Conservation (phyloP, 2,888 invertebrate genomes). For the Cremastinae sp. region DNA sequence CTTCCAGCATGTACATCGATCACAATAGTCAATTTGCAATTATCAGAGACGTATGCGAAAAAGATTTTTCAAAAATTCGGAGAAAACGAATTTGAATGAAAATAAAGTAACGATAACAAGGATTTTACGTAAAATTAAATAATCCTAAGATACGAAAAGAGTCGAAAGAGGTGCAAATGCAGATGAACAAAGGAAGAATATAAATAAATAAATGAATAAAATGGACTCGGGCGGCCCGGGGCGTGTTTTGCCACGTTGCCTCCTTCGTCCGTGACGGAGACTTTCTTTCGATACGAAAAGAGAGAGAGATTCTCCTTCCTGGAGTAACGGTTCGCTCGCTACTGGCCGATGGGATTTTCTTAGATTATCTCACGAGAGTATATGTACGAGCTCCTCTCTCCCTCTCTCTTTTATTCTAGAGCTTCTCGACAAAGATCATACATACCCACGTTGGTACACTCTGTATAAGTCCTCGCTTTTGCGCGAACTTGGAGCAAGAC, state of each 20-base stretch:
- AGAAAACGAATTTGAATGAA: too few relatives aligned
- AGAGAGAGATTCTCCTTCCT: conserved; percentile 63
- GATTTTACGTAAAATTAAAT: too few relatives aligned
- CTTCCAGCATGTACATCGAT: conserved; percentile 5
- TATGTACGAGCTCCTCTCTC: too few relatives aligned
- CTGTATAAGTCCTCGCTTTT: background rate
- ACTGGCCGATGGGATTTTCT: conserved; percentile 45
- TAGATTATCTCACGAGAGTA: conserved; percentile 23
- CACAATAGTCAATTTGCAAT: conserved; percentile 42
- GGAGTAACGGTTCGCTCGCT: conserved; percentile 70
- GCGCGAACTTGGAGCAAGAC: background rate
- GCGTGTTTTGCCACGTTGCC: conserved; percentile 65
- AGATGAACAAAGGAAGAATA: too few relatives aligned
- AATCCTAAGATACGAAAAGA: too few relatives aligned
- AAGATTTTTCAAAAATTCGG: too few relatives aligned
- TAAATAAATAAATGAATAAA: background rate
- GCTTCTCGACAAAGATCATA: conserved; percentile 2
- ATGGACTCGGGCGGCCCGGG: conserved; percentile 56
- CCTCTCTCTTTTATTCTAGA: too few relatives aligned
- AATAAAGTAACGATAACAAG: too few relatives aligned
- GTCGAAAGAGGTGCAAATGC: conserved; percentile 49
- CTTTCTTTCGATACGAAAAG: background rate
- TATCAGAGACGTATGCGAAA: conserved; percentile 61
- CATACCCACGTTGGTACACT: conserved; percentile 40
- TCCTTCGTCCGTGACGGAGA: conserved; percentile 25